Conservation (phyloP, 1,140 invertebrate genomes). For the Littorina saxatilis region DNA sequence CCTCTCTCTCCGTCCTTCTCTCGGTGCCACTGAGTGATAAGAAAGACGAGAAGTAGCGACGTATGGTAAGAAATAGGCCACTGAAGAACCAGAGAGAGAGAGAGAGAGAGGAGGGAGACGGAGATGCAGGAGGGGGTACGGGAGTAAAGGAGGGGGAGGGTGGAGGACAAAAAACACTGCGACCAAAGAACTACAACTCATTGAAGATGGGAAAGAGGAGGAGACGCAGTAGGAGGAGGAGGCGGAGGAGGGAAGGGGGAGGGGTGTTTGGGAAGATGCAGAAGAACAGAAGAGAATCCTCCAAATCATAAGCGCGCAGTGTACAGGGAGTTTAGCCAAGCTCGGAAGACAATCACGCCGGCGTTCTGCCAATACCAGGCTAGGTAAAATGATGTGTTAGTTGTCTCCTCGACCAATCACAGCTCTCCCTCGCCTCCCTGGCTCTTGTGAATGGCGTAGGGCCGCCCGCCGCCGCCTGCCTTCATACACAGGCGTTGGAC, state of each 20-base stretch:
- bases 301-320: neutral
- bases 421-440: neutral
- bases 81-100: neutral
- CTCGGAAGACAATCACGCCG: neutral
- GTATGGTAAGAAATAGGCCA: slow-evolving; percentile 30
- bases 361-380: slow-evolving; percentile 32
- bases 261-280: neutral
- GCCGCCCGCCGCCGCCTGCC: neutral
- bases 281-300: neutral
- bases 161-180: too few species aligned
- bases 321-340: neutral
- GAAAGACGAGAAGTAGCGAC: slow-evolving; percentile 21
- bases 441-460: slow-evolving; percentile 32
- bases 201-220: slow-evolving; percentile 12
- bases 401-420: slow-evolving; percentile 15
- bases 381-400: slow-evolving; percentile 41
- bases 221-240: neutral
- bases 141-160: neutral
- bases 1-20: neutral
- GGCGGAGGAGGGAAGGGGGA: neutral
- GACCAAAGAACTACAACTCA: neutral
- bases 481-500: too few species aligned
- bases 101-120: neutral
- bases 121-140: neutral
- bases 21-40: slow-evolving; percentile 7